phyloP scores from a whole-genome alignment of 2,888 invertebrate species.

The Villa cingulata region DNA sequence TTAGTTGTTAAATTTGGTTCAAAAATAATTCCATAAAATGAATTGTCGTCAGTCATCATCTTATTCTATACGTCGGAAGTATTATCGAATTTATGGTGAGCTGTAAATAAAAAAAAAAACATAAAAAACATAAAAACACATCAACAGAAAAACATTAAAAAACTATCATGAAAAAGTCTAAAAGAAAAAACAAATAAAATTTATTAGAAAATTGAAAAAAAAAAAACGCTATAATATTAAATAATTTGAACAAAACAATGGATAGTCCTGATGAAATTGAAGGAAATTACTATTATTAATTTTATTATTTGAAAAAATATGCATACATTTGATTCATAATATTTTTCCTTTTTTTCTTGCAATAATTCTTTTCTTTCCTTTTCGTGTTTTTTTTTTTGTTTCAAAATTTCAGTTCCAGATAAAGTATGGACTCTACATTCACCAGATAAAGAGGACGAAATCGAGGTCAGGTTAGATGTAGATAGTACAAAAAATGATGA shows the following conservation, averaged over 20 bases:
- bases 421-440: slow-evolving; percentile 62
- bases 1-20: no score
- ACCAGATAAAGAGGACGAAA: slow-evolving; percentile 44
- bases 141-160: no score
- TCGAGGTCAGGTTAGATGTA: slow-evolving; percentile 42
- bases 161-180: no score
- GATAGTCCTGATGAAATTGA: neutral
- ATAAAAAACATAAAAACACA: no score
- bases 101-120: no score
- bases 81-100: no score
- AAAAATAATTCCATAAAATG: no score
- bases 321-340: no score
- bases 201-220: neutral
- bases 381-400: neutral
- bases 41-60: no score
- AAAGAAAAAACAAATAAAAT: neutral
- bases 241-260: neutral
- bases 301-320: neutral
- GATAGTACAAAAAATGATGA: slow-evolving; percentile 40
- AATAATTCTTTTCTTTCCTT: no score
- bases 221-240: neutral
- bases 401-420: slow-evolving; percentile 48
- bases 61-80: no score
- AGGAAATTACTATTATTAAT: neutral
- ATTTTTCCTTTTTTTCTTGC: slow-evolving; percentile 3